phyloP scores from a whole-genome alignment of 2,113 vertebrate genomes.

The Poecilia latipinna region DNA sequence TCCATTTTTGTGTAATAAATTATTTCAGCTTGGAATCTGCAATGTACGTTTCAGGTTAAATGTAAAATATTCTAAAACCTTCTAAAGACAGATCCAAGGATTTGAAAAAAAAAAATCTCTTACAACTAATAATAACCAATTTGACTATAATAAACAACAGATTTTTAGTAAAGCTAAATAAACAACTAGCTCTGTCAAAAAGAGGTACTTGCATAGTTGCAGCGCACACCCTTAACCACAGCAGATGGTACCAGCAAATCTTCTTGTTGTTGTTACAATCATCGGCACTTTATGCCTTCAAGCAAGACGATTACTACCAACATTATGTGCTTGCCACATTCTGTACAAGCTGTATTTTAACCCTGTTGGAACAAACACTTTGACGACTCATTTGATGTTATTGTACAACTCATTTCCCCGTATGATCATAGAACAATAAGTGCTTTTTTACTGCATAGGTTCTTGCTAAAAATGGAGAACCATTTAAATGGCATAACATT shows the following conservation, averaged over 20 bases:
- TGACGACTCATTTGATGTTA: slow-evolving; percentile 11
- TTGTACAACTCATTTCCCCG: background rate
- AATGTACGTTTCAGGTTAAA: too few species aligned
- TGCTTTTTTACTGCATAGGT: background rate
- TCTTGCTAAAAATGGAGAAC: background rate
- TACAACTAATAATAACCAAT: background rate
- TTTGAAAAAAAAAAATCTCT: too few species aligned
- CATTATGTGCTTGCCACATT: background rate
- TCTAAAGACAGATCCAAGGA: too few species aligned
- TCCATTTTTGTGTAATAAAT: too few species aligned
- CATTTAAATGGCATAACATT: background rate
- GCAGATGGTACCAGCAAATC: background rate
- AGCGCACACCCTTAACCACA: background rate
- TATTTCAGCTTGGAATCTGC: too few species aligned
- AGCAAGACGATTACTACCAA: slow-evolving; percentile 1
- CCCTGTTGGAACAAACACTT: slow-evolving; percentile 2
- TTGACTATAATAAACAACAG: background rate
- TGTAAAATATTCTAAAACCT: too few species aligned
- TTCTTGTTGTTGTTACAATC: background rate
- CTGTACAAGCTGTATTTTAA: slow-evolving; percentile 8
- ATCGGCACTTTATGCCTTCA: background rate
- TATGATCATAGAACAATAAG: background rate
- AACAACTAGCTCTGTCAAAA: background rate
- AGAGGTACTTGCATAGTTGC: background rate
- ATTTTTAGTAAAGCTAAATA: background rate